A percentile compares a stretch with the other conserved stretches of the same genome.
These are phyloP conservation scores for Mormoops blainvillei DNA, from an alignment of 2,113 vertebrate species.

Conservation along the genomic window DNA sequence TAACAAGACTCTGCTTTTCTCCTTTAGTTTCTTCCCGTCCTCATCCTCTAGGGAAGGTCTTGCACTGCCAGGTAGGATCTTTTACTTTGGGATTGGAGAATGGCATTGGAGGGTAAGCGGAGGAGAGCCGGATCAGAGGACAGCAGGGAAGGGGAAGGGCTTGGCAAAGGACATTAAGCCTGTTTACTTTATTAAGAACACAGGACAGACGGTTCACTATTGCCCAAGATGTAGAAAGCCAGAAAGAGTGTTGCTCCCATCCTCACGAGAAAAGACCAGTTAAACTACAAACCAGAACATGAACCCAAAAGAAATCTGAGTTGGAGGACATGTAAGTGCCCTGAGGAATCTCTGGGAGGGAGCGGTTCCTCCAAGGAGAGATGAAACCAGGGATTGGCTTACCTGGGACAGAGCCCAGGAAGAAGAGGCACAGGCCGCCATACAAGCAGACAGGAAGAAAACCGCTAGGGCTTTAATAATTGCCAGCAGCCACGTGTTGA, in stretches of 20 bases:
- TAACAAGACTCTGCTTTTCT: background rate
- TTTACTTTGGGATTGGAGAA: background rate
- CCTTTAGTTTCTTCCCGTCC: background rate
- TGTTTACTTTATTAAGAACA: background rate
- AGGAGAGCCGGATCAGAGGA: background rate
- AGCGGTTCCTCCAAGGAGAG: background rate
- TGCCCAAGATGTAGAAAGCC: background rate
- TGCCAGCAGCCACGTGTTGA: background rate
- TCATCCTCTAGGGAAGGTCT: background rate
- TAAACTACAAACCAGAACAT: background rate
- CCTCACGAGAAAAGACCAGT: background rate
- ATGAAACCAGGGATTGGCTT: background rate
- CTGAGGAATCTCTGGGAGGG: background rate
- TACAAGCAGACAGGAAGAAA: background rate
- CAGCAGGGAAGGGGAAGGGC: background rate
- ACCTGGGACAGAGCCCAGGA: background rate
- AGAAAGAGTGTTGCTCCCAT: background rate
- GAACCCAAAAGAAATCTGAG: background rate
- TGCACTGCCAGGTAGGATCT: background rate
- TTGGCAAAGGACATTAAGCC: background rate
- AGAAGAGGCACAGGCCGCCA: background rate
- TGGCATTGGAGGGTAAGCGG: background rate
- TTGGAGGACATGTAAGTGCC: background rate
- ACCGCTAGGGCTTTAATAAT: background rate
- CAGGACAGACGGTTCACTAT: background rate